Percentiles rank a stretch among this genome's conserved stretches.
phyloP scores from a whole-genome alignment of 2,888 invertebrate species.

The Barypeithes pellucidus region DNA sequence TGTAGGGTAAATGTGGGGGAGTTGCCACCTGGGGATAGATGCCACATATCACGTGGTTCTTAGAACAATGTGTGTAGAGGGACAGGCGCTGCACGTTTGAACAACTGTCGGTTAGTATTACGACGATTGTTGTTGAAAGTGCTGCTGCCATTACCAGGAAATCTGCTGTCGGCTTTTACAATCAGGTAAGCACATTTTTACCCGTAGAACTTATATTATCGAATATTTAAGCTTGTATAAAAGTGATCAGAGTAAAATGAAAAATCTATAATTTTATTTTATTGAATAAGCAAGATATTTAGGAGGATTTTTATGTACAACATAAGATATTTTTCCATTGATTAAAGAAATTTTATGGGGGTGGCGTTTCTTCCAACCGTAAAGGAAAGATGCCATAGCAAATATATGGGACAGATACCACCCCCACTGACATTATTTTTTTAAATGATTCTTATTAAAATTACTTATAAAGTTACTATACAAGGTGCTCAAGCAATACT shows the following conservation, averaged over 20 bases:
- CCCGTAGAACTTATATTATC: neutral
- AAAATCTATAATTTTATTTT: neutral
- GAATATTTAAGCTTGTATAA: neutral
- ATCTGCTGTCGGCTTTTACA: constrained; percentile 6
- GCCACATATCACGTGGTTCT: neutral
- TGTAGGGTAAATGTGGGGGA: neutral
- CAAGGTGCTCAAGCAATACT: neutral
- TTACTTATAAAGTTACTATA: neutral
- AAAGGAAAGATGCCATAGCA: constrained; percentile 3
- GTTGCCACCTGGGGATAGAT: neutral
- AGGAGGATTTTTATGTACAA: neutral
- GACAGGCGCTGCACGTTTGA: neutral
- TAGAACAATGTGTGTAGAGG: neutral
- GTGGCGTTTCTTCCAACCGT: neutral
- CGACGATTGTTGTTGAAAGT: neutral
- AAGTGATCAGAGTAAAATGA: neutral
- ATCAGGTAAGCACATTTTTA: neutral
- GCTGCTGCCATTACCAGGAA: neutral
- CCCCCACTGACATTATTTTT: neutral
- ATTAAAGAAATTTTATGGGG: neutral
- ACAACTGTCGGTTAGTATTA: neutral
- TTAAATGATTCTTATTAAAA: neutral
- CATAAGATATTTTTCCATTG: neutral
- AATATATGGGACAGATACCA: neutral
- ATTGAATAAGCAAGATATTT: neutral